Evolutionary conservation across 1,140 invertebrate genomes (phyloP).

Genomic region (Sarcophaga bullata): DNA sequence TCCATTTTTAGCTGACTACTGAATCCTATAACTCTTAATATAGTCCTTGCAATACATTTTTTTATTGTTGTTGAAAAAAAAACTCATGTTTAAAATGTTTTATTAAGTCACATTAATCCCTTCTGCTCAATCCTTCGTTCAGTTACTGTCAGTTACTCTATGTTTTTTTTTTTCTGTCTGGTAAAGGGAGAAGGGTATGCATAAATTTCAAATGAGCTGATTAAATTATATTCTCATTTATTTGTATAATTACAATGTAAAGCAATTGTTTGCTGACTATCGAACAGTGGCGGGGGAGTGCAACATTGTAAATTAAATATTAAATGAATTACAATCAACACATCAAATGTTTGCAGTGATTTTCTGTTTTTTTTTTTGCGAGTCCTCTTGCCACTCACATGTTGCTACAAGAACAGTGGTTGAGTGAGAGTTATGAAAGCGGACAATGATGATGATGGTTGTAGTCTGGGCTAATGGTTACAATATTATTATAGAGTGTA

Average conservation of each 20-base stretch:
- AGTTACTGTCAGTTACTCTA: too few species aligned
- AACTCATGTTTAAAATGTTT: too few species aligned
- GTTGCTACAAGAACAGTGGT: neutral
- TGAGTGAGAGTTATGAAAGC: neutral
- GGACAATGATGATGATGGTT: too few species aligned
- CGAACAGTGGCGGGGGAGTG: neutral
- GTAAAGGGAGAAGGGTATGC: neutral
- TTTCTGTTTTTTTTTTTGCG: neutral
- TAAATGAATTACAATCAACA: conserved; percentile 18
- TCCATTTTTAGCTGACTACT: too few species aligned
- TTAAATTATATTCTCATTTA: conserved; percentile 39
- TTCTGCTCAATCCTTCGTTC: too few species aligned
- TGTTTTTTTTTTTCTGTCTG: neutral
- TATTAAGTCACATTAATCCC: too few species aligned
- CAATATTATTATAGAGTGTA: neutral
- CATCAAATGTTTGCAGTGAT: conserved; percentile 11
- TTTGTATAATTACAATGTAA: conserved; percentile 36
- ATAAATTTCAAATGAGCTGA: conserved; percentile 35
- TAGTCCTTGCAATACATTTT: neutral
- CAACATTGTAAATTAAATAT: conserved; percentile 1
- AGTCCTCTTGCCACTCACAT: neutral
- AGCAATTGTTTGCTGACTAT: neutral
- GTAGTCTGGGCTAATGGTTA: neutral
- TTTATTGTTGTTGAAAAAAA: too few species aligned
- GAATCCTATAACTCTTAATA: neutral